A percentile compares a stretch with the other conserved stretches of the same genome.
Evolutionary conservation across 2,888 invertebrate genomes (phyloP).

Genomic region (Opisthograptis luteolata): DNA sequence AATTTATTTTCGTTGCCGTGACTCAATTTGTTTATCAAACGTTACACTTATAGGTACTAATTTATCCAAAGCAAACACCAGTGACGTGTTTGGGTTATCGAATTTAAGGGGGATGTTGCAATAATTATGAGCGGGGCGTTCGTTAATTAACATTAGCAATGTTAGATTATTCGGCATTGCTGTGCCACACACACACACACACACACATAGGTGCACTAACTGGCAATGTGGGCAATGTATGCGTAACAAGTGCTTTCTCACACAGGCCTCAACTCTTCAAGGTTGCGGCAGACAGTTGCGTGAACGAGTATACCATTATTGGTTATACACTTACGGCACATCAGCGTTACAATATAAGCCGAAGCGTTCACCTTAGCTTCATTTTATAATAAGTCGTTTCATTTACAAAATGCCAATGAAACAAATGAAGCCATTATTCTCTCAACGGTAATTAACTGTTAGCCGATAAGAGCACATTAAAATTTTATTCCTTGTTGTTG

Average conservation of each 20-base stretch:
- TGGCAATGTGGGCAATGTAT: conserved; percentile 32
- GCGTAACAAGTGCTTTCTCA: conserved; percentile 63
- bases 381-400: conserved; percentile 17
- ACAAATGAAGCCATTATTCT: background rate
- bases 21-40: conserved; percentile 30
- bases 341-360: conserved; percentile 27
- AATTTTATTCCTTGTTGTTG: conserved; percentile 10
- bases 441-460: conserved; percentile 34
- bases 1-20: conserved; percentile 37
- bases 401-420: conserved; percentile 5
- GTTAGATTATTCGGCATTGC: conserved; percentile 52
- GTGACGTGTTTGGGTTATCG: conserved; percentile 32
- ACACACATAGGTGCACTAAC: conserved; percentile 39
- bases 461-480: conserved; percentile 29
- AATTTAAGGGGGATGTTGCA: conserved; percentile 49
- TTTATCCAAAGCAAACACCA: conserved; percentile 14
- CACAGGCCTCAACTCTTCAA: conserved; percentile 39
- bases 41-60: conserved; percentile 18
- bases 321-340: conserved; percentile 53
- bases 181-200: conserved; percentile 41
- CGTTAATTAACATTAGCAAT: conserved; percentile 50
- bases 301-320: conserved; percentile 58
- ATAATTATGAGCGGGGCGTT: conserved; percentile 49
- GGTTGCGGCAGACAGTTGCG: conserved; percentile 61
- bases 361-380: conserved; percentile 19